These are phyloP conservation scores for Venturia canescens DNA, from an alignment of 1,140 invertebrate species.

Conservation along the genomic window DNA sequence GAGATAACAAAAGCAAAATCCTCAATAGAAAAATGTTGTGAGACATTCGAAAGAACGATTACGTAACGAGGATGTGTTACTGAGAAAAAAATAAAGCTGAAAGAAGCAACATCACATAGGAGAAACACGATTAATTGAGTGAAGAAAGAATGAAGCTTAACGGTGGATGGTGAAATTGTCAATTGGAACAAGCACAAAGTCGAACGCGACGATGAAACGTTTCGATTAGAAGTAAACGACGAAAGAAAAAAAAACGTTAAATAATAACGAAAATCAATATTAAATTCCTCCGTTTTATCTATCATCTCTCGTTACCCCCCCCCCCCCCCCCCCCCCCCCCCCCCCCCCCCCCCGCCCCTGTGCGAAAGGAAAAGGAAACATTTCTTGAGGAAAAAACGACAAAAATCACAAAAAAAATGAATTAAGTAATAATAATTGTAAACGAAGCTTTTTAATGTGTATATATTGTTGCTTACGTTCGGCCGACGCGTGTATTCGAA, in stretches of 20 bases:
- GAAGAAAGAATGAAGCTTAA: conserved; percentile 37
- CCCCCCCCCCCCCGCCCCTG: background rate
- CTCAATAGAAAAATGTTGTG: no score
- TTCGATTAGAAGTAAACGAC: conserved; percentile 15
- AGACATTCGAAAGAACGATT: no score
- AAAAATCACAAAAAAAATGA: conserved; percentile 14
- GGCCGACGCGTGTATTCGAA: conserved; percentile 62
- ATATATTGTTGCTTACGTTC: conserved; percentile 71
- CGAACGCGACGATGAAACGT: conserved; percentile 6
- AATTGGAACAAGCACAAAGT: conserved; percentile 53
- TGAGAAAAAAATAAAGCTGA: no score
- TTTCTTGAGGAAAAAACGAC: background rate
- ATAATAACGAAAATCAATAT: background rate
- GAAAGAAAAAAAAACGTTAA: conserved; percentile 16
- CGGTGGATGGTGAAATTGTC: conserved; percentile 47
- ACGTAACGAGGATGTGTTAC: no score
- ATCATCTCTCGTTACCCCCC: conserved; percentile 10
- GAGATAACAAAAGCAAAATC: background rate
- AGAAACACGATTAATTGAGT: conserved; percentile 25
- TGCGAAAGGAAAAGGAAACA: conserved; percentile 25
- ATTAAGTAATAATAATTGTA: conserved; percentile 45
- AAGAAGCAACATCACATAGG: no score
- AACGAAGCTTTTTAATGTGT: conserved; percentile 70
- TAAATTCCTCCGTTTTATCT: conserved; percentile 7
- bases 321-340: background rate